Percentiles rank a stretch among this genome's conserved stretches.
These are phyloP conservation scores for Patiria miniata DNA, from an alignment of 35 echinoderm and acorn worm species.

Conservation along the genomic window DNA sequence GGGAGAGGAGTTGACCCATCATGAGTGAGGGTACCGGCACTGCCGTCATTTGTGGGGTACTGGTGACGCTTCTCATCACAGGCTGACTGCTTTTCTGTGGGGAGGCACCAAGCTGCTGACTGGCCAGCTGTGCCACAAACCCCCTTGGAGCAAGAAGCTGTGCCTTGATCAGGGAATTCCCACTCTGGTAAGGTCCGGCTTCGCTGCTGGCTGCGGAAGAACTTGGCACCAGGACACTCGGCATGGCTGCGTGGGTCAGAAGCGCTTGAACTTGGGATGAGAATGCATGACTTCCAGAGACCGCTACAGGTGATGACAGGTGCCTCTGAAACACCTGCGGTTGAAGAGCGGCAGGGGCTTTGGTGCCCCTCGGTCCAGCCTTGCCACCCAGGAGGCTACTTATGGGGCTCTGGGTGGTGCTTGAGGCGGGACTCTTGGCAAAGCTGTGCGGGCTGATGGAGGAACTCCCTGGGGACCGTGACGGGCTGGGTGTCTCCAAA, in stretches of 20 bases:
- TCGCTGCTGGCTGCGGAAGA: background rate
- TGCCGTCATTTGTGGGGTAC: background rate
- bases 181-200: background rate
- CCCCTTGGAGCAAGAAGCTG: conserved; percentile 47
- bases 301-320: background rate
- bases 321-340: background rate
- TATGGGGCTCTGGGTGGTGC: conserved; percentile 9
- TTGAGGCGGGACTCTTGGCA: conserved; percentile 30
- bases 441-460: conserved; percentile 6
- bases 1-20: background rate
- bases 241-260: conserved; percentile 35
- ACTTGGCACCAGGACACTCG: conserved; percentile 17
- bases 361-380: background rate
- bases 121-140: background rate
- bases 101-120: background rate
- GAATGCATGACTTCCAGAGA: background rate
- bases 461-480: conserved; percentile 40
- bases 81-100: background rate
- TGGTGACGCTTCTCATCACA: background rate
- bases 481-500: conserved; percentile 43
- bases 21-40: background rate
- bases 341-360: background rate
- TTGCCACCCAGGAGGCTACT: background rate
- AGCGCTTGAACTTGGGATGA: conserved; percentile 4
- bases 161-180: conserved; percentile 49